Evolutionary conservation across 1,140 invertebrate species (phyloP).

Genomic region (Pteromalus puparum): DNA sequence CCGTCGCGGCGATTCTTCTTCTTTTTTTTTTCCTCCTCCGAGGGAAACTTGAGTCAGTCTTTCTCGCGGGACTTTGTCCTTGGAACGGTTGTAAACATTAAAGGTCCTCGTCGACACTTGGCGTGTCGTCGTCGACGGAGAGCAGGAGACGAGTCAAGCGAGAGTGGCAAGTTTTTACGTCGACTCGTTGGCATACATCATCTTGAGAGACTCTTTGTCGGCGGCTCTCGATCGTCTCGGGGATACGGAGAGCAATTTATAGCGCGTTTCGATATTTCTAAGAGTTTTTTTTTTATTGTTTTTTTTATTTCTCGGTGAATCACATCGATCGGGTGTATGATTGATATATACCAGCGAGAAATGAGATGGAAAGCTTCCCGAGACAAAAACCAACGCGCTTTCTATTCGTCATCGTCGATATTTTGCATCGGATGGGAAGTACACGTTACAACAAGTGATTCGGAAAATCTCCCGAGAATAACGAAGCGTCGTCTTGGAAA

Average conservation of each 20-base stretch:
- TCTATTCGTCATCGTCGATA: too few species aligned
- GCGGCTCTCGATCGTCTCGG: neutral
- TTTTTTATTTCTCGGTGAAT: neutral
- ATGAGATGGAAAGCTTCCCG: neutral
- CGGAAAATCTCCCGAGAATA: too few species aligned
- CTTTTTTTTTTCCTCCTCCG: conserved; percentile 9
- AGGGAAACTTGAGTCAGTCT: neutral
- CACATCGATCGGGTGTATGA: neutral
- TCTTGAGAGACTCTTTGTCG: conserved; percentile 25
- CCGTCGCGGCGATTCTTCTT: conserved; percentile 20
- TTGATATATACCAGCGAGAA: neutral
- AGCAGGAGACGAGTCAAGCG: conserved; percentile 17
- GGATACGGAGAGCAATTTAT: neutral
- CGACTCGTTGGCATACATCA: conserved; percentile 27
- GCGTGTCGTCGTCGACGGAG: neutral
- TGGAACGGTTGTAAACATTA: conserved; percentile 55
- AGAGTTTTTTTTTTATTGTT: neutral
- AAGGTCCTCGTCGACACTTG: conserved; percentile 43
- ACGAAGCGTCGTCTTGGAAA: neutral
- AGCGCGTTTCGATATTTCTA: neutral
- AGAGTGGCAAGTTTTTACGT: conserved; percentile 13
- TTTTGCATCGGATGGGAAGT: too few species aligned
- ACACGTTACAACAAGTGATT: too few species aligned
- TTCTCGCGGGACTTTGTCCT: conserved; percentile 48
- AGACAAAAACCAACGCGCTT: too few species aligned